These are phyloP conservation scores for Abscondita cerata DNA, from an alignment of 2,888 invertebrate species.

Conservation along the genomic window DNA sequence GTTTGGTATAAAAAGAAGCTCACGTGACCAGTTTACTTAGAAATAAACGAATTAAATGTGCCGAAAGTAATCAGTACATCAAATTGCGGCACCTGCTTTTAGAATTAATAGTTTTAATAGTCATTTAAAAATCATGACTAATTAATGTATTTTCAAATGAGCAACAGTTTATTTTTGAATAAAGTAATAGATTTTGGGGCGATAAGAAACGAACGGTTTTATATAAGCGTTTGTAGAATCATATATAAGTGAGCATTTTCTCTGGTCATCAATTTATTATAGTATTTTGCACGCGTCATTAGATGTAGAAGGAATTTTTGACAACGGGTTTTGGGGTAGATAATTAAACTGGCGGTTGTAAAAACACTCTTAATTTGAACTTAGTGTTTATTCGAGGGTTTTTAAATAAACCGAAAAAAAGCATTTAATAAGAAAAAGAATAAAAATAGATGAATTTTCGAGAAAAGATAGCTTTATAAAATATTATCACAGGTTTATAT, in stretches of 20 bases:
- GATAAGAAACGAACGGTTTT: slow-evolving; percentile 7
- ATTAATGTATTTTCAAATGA: slow-evolving; percentile 9
- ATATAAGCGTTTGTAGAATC: background rate
- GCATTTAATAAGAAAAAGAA: background rate
- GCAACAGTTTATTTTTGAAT: slow-evolving; percentile 10
- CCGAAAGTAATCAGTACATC: slow-evolving; percentile 12
- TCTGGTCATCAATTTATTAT: too few species aligned
- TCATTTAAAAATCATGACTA: slow-evolving; percentile 10
- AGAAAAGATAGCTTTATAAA: slow-evolving; percentile 11
- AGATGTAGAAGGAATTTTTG: too few species aligned
- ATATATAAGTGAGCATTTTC: too few species aligned
- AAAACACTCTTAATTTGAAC: background rate
- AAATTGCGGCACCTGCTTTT: slow-evolving; percentile 3
- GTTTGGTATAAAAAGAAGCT: background rate
- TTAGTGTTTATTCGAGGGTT: background rate
- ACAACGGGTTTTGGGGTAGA: slow-evolving; percentile 1
- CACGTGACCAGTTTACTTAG: too few species aligned
- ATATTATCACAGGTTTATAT: slow-evolving; percentile 10
- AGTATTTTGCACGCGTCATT: too few species aligned
- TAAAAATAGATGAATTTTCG: background rate
- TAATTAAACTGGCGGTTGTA: slow-evolving; percentile 1
- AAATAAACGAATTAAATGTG: slow-evolving; percentile 1
- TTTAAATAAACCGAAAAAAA: background rate
- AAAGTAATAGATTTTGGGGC: slow-evolving; percentile 4
- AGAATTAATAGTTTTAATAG: slow-evolving; percentile 11